Base-by-base conservation (phyloP, 2,797 vertebrate genomes). In the Thripadectes ignobilis region DNA sequence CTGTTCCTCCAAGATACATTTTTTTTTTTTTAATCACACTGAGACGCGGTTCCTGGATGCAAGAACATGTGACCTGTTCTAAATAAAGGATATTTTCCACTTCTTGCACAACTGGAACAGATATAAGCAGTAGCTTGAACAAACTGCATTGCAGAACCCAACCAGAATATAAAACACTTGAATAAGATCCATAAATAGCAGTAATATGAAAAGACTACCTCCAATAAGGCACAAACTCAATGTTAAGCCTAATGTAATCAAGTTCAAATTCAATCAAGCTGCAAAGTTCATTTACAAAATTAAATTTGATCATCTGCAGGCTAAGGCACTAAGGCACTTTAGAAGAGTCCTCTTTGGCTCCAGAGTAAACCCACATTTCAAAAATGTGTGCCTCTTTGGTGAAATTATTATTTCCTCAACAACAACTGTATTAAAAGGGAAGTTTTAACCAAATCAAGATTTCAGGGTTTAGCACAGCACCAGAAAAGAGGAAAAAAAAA, bases 61-160 rank as follows among this genome's bases (percentile, higher is more conserved):
- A 96, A 97, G 97, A 95, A 96, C 98, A 98, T 97, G 98, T 98
- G 98, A 98, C 97, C 96, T 96, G 97, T 98, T 98, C 98, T 98
- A 98, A 98, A 98, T 98, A 98, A 98, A 98, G 98, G 97, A 98
- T 98, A 98, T 98, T 98, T 98, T 98, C 98, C 98, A 98, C 97
- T 98, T 98, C 98, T 98, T 98, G 98, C 98, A 98, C 98, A 98
- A 98, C 97, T 98, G 97, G 98, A 98, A 98, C 98, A 98, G 97
- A 98, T 97, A 98, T 98, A 98, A 98, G 98, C 98, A 98, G 98
- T 96, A 98, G 97, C 95, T 96, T 97, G 96, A 97, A 94, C 96
- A 97, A 97, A 98, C 96, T 96, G 97, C 96, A 97, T 88, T 95
- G 96, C 97, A 98, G 97, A 97, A 95, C 96, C 96, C 94, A 94